Evolutionary conservation across 1,140 invertebrate genomes (phyloP), one percentile per base, ranked within the genome.

Genomic region (Eriosoma lanigerum): DNA sequence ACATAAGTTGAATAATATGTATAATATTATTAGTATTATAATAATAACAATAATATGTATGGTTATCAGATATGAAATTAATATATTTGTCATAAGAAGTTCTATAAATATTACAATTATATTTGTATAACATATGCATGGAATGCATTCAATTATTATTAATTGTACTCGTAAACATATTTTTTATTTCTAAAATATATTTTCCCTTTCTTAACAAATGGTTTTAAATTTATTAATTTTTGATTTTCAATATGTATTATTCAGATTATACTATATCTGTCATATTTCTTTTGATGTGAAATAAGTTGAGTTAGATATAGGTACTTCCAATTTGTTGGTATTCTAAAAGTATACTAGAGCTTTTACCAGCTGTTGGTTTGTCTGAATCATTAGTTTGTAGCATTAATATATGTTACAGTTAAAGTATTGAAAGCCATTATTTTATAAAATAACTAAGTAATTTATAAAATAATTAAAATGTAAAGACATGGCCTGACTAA

Each of bases 241-340:
- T 62, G 26, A 78, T 60, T 78, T 62, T 78, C 19, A 38, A 56
- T 26, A 78, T 78, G 44, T 78, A 78, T 10, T 78, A 56, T 12
- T 78, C 75, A 46, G 75, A n/a, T n/a, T n/a, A 60, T 15, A 78
- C 12, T 60, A 62, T 78, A 29, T 78, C 75, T 26, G 24, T 48
- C 56, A 78, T 19, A 15, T 78, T 78, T 12, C 21, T 48, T 48
- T 46, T 62, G 1, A 78, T 60, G 15, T 78, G 56, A 0, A 56
- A 78, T 15, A 78, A 62, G 29, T 78, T 78, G 26, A 62, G 56
- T 78, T 78, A 56, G 46, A 62, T 78, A n/a, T n/a, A n/a, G n/a
- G 29, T 62, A 78, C 24, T 78, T 78, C 75, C 56, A 78, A 12
- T 58, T 78, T n/a, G 52, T 78, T 19, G 24, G 56, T 62, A 6